Percentiles rank a stretch among this genome's conserved stretches.
These are phyloP conservation scores for Mus spicilegus DNA, from an alignment of 2,113 vertebrate species.

Conservation along the genomic window DNA sequence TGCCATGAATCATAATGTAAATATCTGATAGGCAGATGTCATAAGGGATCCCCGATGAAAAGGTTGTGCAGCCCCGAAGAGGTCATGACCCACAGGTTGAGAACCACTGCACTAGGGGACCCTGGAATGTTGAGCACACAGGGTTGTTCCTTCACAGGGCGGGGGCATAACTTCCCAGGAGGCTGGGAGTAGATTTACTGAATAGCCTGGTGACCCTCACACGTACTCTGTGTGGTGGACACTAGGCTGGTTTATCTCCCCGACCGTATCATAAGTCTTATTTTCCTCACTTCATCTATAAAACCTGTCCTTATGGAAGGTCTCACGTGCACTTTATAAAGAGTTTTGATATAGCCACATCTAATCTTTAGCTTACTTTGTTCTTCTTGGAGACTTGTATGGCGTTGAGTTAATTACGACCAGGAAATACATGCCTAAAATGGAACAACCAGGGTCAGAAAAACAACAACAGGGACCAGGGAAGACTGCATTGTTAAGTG, in stretches of 20 bases:
- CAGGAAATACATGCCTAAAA: neutral
- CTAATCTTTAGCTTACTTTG: neutral
- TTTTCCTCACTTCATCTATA: neutral
- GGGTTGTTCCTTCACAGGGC: neutral
- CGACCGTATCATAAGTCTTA: neutral
- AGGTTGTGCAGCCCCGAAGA: neutral
- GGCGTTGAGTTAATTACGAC: neutral
- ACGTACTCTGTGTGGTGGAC: neutral
- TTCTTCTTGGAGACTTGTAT: neutral
- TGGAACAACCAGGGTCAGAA: neutral
- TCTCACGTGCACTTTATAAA: neutral
- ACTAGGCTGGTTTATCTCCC: no score
- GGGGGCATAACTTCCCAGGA: neutral
- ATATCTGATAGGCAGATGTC: neutral
- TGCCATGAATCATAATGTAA: neutral
- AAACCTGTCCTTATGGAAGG: neutral
- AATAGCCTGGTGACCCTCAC: neutral
- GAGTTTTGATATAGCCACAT: neutral
- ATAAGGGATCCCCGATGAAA: neutral
- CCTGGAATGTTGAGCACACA: neutral
- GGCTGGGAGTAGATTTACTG: neutral
- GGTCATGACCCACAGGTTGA: neutral
- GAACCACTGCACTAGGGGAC: neutral
- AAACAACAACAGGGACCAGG: neutral
- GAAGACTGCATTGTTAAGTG: neutral